A percentile compares a stretch with the other conserved stretches of the same genome.
Conservation (phyloP, 1,140 invertebrate genomes). For the Samia ricini region DNA sequence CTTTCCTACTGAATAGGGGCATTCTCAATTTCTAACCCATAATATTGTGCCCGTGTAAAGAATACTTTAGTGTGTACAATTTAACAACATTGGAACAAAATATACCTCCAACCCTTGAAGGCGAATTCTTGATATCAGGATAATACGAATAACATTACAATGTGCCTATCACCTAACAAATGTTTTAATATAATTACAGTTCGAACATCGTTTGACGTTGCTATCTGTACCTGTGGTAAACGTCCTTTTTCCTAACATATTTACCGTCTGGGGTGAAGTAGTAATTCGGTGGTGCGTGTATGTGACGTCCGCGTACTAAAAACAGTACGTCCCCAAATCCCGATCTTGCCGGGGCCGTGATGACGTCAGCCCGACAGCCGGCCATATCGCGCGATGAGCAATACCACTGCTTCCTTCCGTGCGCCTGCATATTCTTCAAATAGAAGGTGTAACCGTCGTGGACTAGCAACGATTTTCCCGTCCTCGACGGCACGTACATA, state of each 20-base stretch:
- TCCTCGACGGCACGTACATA: constrained; percentile 70
- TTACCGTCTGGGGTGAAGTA: constrained; percentile 70
- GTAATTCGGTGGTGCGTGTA: constrained; percentile 63
- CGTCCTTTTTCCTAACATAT: constrained; percentile 67
- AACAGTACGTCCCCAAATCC: constrained; percentile 58
- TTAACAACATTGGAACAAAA: no score
- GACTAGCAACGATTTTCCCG: constrained; percentile 67
- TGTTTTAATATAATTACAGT: background rate
- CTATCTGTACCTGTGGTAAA: constrained; percentile 66
- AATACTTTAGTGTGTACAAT: no score
- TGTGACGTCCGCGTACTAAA: constrained; percentile 62
- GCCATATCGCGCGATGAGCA: constrained; percentile 70
- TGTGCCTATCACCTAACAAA: no score
- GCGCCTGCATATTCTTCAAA: constrained; percentile 68
- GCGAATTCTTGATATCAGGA: no score
- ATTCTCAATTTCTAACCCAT: no score
- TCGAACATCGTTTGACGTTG: constrained; percentile 13
- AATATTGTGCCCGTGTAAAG: no score
- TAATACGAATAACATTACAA: no score
- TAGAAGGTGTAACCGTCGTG: constrained; percentile 72
- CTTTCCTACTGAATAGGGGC: no score
- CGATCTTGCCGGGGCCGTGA: constrained; percentile 52
- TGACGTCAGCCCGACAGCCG: constrained; percentile 68
- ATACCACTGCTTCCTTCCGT: constrained; percentile 72
- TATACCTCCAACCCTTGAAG: no score